A percentile compares a stretch with the other conserved stretches of the same genome.
Conservation (phyloP, 2,888 invertebrate species). For the Colostygia pectinataria region DNA sequence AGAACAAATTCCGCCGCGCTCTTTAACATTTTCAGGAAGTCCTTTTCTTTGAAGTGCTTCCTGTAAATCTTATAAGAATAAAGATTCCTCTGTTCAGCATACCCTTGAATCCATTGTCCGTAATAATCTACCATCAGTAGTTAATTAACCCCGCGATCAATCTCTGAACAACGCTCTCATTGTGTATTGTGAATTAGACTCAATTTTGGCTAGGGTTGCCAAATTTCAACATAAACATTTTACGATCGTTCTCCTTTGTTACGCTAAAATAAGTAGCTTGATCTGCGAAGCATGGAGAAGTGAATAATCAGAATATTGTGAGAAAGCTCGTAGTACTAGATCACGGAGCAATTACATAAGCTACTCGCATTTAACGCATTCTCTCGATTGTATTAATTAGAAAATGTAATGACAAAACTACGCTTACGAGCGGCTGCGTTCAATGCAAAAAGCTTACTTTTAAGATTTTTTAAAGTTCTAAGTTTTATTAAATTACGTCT, state of each 20-base stretch:
- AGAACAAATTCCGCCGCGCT: too few relatives aligned
- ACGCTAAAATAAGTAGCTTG: not conserved
- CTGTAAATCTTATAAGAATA: not conserved
- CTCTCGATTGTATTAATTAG: too few relatives aligned
- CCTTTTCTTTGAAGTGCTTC: too few relatives aligned
- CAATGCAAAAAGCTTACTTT: too few relatives aligned
- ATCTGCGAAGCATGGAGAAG: not conserved
- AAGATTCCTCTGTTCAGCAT: slow-evolving; percentile 3
- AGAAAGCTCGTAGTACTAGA: too few relatives aligned
- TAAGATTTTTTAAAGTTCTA: too few relatives aligned
- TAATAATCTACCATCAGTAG: slow-evolving; percentile 30
- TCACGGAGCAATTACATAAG: too few relatives aligned
- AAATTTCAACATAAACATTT: slow-evolving; percentile 3
- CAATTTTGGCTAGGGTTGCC: slow-evolving; percentile 28
- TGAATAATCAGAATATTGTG: not conserved
- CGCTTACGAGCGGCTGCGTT: too few relatives aligned
- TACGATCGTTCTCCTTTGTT: slow-evolving; percentile 2
- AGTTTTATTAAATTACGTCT: too few relatives aligned
- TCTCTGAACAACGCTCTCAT: slow-evolving; percentile 38
- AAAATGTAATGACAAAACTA: too few relatives aligned
- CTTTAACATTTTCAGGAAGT: too few relatives aligned
- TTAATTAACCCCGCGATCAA: slow-evolving; percentile 49
- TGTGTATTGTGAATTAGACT: slow-evolving; percentile 34
- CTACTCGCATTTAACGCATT: too few relatives aligned
- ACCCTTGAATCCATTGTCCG: slow-evolving; percentile 15